These are phyloP conservation scores for Anticlea derivata DNA, from an alignment of 2,888 invertebrate genomes.

Conservation along the genomic window DNA sequence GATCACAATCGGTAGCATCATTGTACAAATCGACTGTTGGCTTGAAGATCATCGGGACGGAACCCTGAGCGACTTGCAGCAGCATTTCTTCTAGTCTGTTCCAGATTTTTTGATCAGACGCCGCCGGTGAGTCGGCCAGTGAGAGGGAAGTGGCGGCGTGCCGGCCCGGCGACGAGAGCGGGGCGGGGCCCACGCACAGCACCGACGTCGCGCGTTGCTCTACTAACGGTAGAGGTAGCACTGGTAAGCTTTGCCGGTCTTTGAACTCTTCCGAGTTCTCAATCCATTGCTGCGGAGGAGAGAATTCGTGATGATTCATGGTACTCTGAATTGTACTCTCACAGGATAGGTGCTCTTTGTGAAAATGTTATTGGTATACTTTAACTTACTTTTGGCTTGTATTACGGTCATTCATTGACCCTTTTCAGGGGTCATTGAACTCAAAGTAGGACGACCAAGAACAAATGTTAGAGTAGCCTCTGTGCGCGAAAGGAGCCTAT, in stretches of 20 bases:
- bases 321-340: too few species aligned
- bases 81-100: conserved; percentile 90
- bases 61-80: conserved; percentile 87
- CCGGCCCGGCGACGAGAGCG: conserved; percentile 82
- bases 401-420: too few species aligned
- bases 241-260: conserved; percentile 70
- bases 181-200: conserved; percentile 85
- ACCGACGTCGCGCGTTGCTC: conserved; percentile 88
- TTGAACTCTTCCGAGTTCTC: conserved; percentile 66
- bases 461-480: too few species aligned
- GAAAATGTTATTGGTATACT: too few species aligned
- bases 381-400: too few species aligned
- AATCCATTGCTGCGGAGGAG: conserved; percentile 69
- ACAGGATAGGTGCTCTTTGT: too few species aligned
- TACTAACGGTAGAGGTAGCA: conserved; percentile 90
- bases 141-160: conserved; percentile 79
- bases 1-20: conserved; percentile 86
- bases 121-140: conserved; percentile 55
- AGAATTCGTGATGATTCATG: not conserved
- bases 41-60: conserved; percentile 89
- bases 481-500: too few species aligned
- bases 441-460: too few species aligned
- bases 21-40: conserved; percentile 90
- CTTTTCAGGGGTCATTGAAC: too few species aligned
- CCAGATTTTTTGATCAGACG: conserved; percentile 79